Conservation (phyloP, 2,888 invertebrate species). For the Scaptomyza polygonia region DNA sequence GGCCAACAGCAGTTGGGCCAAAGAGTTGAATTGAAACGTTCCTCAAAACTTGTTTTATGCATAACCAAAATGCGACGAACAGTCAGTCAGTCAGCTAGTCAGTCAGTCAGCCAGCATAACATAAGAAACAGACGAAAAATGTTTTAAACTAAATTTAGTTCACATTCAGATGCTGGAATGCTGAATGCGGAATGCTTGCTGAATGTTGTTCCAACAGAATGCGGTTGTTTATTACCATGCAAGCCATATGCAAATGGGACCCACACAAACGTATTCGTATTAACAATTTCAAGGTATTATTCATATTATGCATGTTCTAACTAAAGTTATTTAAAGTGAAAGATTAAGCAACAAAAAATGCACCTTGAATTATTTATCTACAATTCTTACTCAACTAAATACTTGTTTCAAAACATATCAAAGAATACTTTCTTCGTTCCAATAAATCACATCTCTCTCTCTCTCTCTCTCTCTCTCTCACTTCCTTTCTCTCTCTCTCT, state of each 20-base stretch:
- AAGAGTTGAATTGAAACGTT: constrained; percentile 67
- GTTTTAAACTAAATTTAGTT: not conserved
- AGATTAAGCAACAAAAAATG: no score
- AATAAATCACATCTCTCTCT: constrained; percentile 36
- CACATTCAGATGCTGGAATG: not conserved
- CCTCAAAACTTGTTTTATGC: constrained; percentile 58
- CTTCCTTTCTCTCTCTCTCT: constrained; percentile 4
- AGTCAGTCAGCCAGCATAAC: constrained; percentile 20
- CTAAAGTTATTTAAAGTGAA: not conserved
- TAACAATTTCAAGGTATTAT: constrained; percentile 3
- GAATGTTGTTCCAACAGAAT: constrained; percentile 1
- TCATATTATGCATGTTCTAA: not conserved
- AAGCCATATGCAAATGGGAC: constrained; percentile 39
- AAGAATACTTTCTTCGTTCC: not conserved
- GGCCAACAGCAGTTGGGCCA: constrained; percentile 31
- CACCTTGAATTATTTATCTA: no score
- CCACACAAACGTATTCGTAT: constrained; percentile 4
- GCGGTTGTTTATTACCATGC: constrained; percentile 5
- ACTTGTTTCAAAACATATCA: not conserved
- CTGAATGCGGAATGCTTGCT: not conserved
- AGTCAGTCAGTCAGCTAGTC: constrained; percentile 31
- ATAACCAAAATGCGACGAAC: constrained; percentile 45
- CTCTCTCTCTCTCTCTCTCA: not conserved
- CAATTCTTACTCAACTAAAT: not conserved
- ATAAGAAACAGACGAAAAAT: not conserved